A percentile compares a stretch with the other conserved stretches of the same genome.
These are phyloP conservation scores for Ametastegia equiseti DNA, from an alignment of 2,888 invertebrate species.

Conservation along the genomic window DNA sequence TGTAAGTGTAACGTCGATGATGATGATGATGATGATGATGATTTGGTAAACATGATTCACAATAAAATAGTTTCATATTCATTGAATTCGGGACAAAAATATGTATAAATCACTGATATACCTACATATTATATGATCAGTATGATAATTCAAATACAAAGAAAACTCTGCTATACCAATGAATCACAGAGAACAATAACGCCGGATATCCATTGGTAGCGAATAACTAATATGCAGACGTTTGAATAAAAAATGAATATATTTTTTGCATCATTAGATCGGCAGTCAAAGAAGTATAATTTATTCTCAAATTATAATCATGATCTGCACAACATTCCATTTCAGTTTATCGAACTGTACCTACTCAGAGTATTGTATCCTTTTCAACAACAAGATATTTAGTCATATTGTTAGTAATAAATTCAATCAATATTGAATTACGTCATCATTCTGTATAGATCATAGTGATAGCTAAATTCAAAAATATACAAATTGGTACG, in stretches of 20 bases:
- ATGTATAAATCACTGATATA: background rate
- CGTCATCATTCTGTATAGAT: background rate
- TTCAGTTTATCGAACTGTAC: background rate
- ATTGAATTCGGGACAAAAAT: background rate
- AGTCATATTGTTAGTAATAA: background rate
- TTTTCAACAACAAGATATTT: too few species aligned
- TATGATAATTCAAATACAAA: too few species aligned
- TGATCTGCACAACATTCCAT: background rate
- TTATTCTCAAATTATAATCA: background rate
- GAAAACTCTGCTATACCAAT: too few species aligned
- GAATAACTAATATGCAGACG: background rate
- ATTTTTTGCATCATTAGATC: constrained; percentile 1
- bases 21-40: too few species aligned
- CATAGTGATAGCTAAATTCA: background rate
- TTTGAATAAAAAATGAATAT: too few species aligned
- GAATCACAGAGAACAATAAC: too few species aligned
- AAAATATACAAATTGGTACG: background rate
- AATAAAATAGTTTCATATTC: background rate
- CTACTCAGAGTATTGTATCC: too few species aligned
- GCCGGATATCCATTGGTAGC: too few species aligned
- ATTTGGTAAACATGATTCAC: background rate
- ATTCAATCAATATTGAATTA: background rate
- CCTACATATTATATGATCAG: too few species aligned
- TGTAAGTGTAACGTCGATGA: background rate
- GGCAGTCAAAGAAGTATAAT: background rate